Percentiles rank a stretch among this genome's conserved stretches.
These are phyloP conservation scores for Tinea pellionella DNA, from an alignment of 2,888 invertebrate species.

Conservation along the genomic window DNA sequence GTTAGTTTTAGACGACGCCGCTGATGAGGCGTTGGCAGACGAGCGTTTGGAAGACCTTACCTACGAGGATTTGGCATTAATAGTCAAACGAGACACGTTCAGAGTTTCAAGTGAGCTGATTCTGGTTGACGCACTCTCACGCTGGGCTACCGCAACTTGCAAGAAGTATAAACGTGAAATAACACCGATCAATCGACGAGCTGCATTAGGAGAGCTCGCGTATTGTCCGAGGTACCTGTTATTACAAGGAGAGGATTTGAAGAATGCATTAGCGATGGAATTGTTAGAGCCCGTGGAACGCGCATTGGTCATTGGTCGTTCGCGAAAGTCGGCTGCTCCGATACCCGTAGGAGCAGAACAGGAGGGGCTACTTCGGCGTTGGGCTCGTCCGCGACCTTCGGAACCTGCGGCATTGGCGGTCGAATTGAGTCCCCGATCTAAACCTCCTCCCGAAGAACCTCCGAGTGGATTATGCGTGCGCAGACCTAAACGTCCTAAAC, in stretches of 20 bases:
- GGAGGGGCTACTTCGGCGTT: constrained; percentile 49
- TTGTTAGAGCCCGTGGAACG: constrained; percentile 59
- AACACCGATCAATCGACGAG: constrained; percentile 52
- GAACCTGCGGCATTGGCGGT: constrained; percentile 56
- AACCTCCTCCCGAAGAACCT: constrained; percentile 38
- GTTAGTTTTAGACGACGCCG: constrained; percentile 56
- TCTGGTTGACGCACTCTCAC: constrained; percentile 72
- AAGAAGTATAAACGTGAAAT: constrained; percentile 53
- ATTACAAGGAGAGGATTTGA: constrained; percentile 74
- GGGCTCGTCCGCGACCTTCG: constrained; percentile 51
- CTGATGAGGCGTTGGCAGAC: constrained; percentile 47
- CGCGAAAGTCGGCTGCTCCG: constrained; percentile 49
- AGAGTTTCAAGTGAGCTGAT: constrained; percentile 72
- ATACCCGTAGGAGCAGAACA: constrained; percentile 59
- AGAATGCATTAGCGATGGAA: constrained; percentile 60
- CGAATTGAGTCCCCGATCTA: constrained; percentile 51
- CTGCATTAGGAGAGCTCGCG: constrained; percentile 60
- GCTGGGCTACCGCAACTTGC: constrained; percentile 58
- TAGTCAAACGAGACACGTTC: constrained; percentile 76
- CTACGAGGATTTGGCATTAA: constrained; percentile 72
- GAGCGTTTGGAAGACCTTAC: constrained; percentile 69
- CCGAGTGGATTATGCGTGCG: constrained; percentile 40
- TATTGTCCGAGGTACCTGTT: constrained; percentile 76
- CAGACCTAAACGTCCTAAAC: constrained; percentile 44
- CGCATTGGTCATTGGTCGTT: constrained; percentile 49